phyloP scores from a whole-genome alignment of 2,113 vertebrate genomes.

The Amblyornis subalaris region DNA sequence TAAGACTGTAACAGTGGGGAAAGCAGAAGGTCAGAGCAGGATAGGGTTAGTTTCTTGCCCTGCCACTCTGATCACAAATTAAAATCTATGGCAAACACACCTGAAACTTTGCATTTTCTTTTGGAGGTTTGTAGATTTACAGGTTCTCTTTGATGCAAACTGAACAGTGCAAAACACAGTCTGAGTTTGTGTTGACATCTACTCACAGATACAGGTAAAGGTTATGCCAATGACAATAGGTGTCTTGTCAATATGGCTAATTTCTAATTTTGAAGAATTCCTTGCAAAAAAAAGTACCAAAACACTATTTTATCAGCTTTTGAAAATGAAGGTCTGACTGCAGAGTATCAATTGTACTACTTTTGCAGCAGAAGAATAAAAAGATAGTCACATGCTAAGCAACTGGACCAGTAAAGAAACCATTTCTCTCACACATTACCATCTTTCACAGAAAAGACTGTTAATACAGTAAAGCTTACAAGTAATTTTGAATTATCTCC shows the following conservation, averaged over 20 bases:
- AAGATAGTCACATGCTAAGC: neutral
- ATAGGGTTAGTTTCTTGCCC: neutral
- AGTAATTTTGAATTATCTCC: conserved; percentile 71
- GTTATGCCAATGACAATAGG: neutral
- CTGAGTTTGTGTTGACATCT: neutral
- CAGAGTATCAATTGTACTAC: neutral
- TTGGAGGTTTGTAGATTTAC: neutral
- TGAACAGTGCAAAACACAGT: neutral
- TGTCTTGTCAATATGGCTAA: neutral
- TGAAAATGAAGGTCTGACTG: neutral
- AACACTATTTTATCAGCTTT: neutral
- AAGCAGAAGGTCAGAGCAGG: neutral
- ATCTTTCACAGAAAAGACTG: neutral
- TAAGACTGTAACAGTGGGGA: neutral
- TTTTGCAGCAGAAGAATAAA: neutral
- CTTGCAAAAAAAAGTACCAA: neutral
- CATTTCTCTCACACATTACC: neutral
- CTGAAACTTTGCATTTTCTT: neutral
- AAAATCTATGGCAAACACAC: neutral
- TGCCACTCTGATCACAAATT: neutral
- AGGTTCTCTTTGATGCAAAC: neutral
- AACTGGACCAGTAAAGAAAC: neutral
- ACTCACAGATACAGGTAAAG: neutral
- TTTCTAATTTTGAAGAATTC: neutral
- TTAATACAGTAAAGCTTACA: conserved; percentile 64